Conservation (phyloP, 2,797 vertebrate genomes). For the Chelon labrosus region DNA sequence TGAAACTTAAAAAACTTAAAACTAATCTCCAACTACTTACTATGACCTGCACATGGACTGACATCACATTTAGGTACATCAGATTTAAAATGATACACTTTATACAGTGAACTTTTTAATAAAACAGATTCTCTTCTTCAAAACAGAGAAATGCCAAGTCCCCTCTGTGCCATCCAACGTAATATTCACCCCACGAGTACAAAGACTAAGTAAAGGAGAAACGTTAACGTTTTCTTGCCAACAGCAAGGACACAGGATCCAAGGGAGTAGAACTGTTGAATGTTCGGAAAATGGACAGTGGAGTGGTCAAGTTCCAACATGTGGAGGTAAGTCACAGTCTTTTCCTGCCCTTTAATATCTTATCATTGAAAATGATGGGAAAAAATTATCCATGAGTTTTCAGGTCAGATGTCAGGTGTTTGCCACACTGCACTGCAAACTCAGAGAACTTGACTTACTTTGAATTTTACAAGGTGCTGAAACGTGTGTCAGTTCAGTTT, state of each 20-base stretch:
- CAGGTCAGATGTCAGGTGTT: too few species aligned
- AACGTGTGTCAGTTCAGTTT: too few species aligned
- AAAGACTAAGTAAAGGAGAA: not conserved
- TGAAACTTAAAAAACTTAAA: too few species aligned
- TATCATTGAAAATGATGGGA: not conserved
- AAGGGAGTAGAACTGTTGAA: not conserved
- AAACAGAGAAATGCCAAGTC: constrained; percentile 43
- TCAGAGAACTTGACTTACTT: too few species aligned
- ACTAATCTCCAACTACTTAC: too few species aligned
- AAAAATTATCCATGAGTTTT: too few species aligned
- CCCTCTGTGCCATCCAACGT: fast-evolving
- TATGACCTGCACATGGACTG: too few species aligned
- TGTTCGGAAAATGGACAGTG: constrained; percentile 50
- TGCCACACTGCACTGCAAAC: too few species aligned
- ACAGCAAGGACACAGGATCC: fast-evolving
- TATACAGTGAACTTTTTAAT: not conserved
- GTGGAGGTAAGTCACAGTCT: constrained; percentile 42
- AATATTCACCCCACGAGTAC: fast-evolving
- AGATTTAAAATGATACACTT: not conserved
- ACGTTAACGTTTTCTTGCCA: not conserved
- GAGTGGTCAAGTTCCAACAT: constrained; percentile 52
- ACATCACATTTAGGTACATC: not conserved
- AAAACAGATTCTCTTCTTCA: constrained; percentile 5
- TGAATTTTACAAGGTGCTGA: too few species aligned
- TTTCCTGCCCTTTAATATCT: too few species aligned